Evolutionary conservation across 2,113 vertebrate species (phyloP).

Genomic region (Alligator mississippiensis): DNA sequence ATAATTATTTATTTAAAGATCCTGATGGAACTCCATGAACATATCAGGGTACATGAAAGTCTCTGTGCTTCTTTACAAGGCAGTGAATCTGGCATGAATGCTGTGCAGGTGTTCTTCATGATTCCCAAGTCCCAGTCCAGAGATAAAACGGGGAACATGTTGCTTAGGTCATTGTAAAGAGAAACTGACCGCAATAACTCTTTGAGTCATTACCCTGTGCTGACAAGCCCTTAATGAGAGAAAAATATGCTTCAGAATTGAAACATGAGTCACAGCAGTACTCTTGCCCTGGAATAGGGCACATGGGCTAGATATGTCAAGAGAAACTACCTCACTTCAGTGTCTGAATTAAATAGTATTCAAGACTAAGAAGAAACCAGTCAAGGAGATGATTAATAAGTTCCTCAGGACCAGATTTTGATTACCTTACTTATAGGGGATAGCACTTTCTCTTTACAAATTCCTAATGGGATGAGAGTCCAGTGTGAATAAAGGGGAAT

Average conservation of each 20-base stretch:
- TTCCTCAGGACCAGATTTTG: not conserved
- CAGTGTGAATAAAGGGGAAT: not conserved
- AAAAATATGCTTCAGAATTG: not conserved
- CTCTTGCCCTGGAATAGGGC: not conserved
- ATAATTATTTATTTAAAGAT: not conserved
- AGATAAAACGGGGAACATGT: not conserved
- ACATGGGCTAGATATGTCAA: not conserved
- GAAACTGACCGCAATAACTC: not conserved
- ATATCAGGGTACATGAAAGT: not conserved
- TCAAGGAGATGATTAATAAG: too few relatives aligned
- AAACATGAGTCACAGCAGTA: not conserved
- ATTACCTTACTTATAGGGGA: not conserved
- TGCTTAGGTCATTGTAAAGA: not conserved
- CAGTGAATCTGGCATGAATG: not conserved
- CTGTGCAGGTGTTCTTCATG: not conserved
- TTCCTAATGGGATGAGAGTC: not conserved
- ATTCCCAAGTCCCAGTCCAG: not conserved
- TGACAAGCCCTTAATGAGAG: not conserved
- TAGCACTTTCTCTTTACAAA: not conserved
- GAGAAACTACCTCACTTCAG: too few relatives aligned
- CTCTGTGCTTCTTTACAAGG: fast-evolving
- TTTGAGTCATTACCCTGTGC: not conserved
- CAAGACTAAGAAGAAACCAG: too few relatives aligned
- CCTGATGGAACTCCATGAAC: not conserved
- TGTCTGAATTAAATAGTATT: too few relatives aligned